Evolutionary conservation across 2,888 invertebrate genomes (phyloP), one percentile per base, ranked within the genome.

Genomic region (Nemapogon koenigi): DNA sequence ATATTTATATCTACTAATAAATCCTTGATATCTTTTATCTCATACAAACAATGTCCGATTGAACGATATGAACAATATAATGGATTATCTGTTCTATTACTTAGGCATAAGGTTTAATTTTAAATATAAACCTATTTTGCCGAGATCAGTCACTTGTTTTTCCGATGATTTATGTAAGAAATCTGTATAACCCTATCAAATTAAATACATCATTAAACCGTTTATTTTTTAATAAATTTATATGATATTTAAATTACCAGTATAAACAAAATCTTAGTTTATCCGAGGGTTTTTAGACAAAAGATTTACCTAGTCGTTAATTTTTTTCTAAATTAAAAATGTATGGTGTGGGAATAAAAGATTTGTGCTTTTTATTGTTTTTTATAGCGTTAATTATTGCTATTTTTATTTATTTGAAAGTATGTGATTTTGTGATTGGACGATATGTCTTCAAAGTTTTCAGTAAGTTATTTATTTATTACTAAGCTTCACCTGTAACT

Each of bases 341-440:
- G 72, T 63, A 58, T 59, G n/a, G n/a, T n/a, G 42, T 70, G 3
- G 52, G 41, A 17, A 37, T 49, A 2, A 71, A 59, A 41, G 71
- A 72, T 39, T 26, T n/a, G n/a, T n/a, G n/a, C n/a, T n/a, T n/a
- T n/a, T n/a, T 64, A 0, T 55, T 58, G 35, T 70, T 59, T 44
- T 19, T 76, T 17, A 43, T 61, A 7, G 66, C 68, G 28, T 38
- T 59, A 2, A 42, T 62, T 8, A 43, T 53, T 7, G 39, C 62
- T 7, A 57, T 75, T 43, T 50, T 66, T 4, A 39, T 59, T 14
- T 76, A 76, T 43, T 47, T 76, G 37, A 63, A 66, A 36, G 44
- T 71, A 2, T 76, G 76, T 46, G 75, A 76, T 43, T 38, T 65
- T 4, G 38, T 70, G 7, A 52, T 76, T 19, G 57, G 61, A 2